Percentiles rank a stretch among this genome's conserved stretches.
Conservation (phyloP, 2,797 vertebrate genomes). For the Myotis daubentonii region DNA sequence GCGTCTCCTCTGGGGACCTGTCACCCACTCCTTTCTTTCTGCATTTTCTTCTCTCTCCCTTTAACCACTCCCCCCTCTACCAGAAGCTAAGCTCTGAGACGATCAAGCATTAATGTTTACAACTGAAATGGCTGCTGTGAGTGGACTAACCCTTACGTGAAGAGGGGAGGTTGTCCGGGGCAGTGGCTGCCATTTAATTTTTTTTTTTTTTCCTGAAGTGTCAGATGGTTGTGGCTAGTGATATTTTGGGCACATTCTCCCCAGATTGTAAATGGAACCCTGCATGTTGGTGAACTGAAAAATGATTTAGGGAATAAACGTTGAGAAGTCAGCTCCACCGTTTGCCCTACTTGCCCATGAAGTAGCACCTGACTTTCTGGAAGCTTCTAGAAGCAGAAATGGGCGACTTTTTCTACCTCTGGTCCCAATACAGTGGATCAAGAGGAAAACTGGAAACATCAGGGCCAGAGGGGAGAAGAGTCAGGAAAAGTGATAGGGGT, state of each 20-base stretch:
- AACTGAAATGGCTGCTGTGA: not conserved
- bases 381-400: not conserved
- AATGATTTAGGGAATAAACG: not conserved
- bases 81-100: not conserved
- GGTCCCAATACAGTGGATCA: not conserved
- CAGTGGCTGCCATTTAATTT: not conserved
- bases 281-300: not conserved
- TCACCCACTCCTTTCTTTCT: accelerated
- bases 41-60: not conserved
- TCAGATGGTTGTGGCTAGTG: not conserved
- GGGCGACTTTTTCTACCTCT: accelerated
- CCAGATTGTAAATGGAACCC: not conserved
- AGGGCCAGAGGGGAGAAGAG: not conserved
- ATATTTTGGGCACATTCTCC: not conserved
- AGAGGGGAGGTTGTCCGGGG: not conserved
- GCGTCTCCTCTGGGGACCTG: not conserved
- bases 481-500: not conserved
- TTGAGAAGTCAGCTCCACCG: not conserved
- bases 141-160: not conserved
- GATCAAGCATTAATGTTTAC: accelerated
- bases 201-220: not conserved
- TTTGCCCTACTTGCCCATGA: not conserved
- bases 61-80: not conserved
- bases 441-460: not conserved
- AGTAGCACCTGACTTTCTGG: not conserved